A percentile compares a stretch with the other conserved stretches of the same genome.
phyloP scores from a whole-genome alignment of 2,888 invertebrate species.

The Sinelater perroti region DNA sequence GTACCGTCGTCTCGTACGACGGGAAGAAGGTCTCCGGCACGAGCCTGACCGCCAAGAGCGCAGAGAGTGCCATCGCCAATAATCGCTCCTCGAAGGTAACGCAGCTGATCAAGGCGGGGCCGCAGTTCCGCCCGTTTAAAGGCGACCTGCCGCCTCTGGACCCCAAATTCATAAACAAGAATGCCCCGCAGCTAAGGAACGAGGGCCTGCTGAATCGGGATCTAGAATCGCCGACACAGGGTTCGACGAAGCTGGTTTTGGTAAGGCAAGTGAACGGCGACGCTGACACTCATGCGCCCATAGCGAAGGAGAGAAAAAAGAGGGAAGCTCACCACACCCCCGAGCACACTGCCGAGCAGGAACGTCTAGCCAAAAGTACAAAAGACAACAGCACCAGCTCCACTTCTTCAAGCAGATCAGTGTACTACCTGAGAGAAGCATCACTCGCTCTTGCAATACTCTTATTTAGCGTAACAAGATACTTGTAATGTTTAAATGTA shows the following conservation, averaged over 20 bases:
- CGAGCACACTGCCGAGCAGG: constrained; percentile 47
- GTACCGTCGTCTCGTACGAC: constrained; percentile 77
- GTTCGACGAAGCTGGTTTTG: constrained; percentile 60
- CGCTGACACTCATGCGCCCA: constrained; percentile 33
- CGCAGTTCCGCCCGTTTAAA: constrained; percentile 78
- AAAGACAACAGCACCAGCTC: not conserved
- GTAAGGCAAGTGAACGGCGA: constrained; percentile 53
- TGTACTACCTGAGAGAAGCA: not conserved
- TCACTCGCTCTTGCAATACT: not conserved
- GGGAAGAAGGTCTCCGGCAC: constrained; percentile 78
- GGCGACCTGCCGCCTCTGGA: constrained; percentile 76
- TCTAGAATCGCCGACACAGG: constrained; percentile 51
- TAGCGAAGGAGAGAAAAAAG: constrained; percentile 42
- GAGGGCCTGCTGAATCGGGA: constrained; percentile 53
- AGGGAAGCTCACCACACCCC: constrained; percentile 53
- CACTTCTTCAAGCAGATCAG: not conserved
- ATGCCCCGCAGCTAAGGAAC: constrained; percentile 53
- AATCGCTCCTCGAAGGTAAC: constrained; percentile 64
- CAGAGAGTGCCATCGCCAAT: constrained; percentile 48
- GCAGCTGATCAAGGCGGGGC: constrained; percentile 68
- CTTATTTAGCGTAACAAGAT: constrained; percentile 7
- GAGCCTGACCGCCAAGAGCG: constrained; percentile 62
- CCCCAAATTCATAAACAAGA: constrained; percentile 59
- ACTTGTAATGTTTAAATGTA: constrained; percentile 2
- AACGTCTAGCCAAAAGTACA: constrained; percentile 33